phyloP scores from a whole-genome alignment of 2,113 vertebrate genomes.

The Oncorhynchus tshawytscha region DNA sequence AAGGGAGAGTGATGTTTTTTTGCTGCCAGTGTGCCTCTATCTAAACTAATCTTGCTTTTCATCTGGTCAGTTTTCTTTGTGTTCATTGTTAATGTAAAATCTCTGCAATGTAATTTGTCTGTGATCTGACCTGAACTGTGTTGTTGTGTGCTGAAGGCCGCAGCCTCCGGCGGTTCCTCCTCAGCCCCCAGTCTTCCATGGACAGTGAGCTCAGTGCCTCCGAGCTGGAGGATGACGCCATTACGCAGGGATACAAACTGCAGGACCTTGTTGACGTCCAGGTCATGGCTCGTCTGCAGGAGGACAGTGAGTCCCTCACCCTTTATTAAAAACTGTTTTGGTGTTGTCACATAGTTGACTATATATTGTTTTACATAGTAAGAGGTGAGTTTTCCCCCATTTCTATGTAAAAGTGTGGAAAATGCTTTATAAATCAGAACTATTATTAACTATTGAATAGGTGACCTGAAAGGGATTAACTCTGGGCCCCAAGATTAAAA shows the following conservation, averaged over 20 bases:
- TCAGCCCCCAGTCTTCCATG: constrained; percentile 83
- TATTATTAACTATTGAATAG: too few species aligned
- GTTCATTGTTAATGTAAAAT: background rate
- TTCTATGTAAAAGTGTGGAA: too few species aligned
- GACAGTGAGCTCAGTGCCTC: constrained; percentile 81
- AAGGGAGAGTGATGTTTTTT: background rate
- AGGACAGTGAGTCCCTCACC: constrained; percentile 84
- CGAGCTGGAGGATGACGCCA: constrained; percentile 82
- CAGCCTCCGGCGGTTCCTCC: constrained; percentile 67
- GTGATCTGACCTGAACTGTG: background rate
- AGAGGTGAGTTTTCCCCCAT: too few species aligned
- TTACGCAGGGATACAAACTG: constrained; percentile 89
- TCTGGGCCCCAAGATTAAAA: too few species aligned
- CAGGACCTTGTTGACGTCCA: constrained; percentile 95
- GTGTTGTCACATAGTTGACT: too few species aligned
- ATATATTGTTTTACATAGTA: too few species aligned
- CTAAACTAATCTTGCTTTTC: background rate
- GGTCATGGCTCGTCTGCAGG: constrained; percentile 96
- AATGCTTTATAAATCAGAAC: too few species aligned
- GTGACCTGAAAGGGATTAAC: too few species aligned
- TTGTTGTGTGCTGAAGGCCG: constrained; percentile 63
- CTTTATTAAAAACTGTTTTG: background rate
- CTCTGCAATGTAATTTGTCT: too few species aligned
- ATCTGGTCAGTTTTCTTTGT: background rate
- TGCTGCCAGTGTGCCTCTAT: background rate